These are phyloP conservation scores for Sminthurides aquaticus DNA, from an alignment of 2,888 invertebrate genomes.

Conservation along the genomic window DNA sequence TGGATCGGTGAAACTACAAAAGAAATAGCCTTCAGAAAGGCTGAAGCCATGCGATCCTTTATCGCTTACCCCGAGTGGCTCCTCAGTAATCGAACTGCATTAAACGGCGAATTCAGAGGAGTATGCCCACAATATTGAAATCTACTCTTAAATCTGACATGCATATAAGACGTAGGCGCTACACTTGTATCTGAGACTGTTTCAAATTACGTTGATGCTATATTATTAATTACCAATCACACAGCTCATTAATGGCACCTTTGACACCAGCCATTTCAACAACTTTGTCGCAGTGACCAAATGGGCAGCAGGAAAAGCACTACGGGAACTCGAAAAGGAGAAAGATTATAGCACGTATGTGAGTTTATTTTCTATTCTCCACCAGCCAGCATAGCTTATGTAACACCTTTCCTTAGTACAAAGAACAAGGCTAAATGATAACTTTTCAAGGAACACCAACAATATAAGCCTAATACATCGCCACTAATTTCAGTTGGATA, in stretches of 20 bases:
- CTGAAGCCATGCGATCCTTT: constrained; percentile 21
- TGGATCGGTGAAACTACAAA: constrained; percentile 31
- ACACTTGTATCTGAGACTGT: no score
- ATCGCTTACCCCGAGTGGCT: constrained; percentile 33
- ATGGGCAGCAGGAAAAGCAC: constrained; percentile 13
- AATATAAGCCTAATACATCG: no score
- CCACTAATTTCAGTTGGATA: constrained; percentile 36
- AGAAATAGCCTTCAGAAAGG: constrained; percentile 19
- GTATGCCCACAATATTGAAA: no score
- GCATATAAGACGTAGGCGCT: no score
- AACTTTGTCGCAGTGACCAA: constrained; percentile 17
- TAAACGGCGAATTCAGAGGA: constrained; percentile 13
- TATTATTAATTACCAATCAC: no score
- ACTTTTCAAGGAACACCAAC: no score
- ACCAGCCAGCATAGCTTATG: no score
- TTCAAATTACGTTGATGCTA: no score
- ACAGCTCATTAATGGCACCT: constrained; percentile 11
- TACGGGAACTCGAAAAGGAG: constrained; percentile 13
- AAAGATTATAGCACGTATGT: constrained; percentile 18
- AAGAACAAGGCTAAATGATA: no score
- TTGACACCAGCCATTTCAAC: constrained; percentile 17
- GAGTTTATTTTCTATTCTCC: background rate
- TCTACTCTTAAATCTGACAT: no score
- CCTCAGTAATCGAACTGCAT: constrained; percentile 6
- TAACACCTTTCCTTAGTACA: no score